Evolutionary conservation across 2,888 invertebrate species (phyloP), one percentile per base, ranked within the genome.

Genomic region (Liopterus haemorrhoidalis): DNA sequence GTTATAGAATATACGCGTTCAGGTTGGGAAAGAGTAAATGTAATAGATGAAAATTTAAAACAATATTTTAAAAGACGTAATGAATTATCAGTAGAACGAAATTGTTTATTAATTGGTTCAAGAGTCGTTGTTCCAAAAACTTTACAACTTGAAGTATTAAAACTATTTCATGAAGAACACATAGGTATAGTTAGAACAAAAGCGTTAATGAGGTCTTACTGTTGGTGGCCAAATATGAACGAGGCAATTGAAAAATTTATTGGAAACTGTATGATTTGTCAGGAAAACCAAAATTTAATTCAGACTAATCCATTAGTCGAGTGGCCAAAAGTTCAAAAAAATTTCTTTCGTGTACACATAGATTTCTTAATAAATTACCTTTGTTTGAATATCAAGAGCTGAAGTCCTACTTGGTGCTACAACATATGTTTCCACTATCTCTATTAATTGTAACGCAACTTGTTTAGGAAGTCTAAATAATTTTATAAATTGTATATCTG

Each of bases 221-320:
- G 47, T 31, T 56, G 54, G 54, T 53, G 54, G 52, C 51, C 52
- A 22, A 39, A 35, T 8, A 31, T 53, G 22, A 51, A 50, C 36
- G 22, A 49, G 14, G 47, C 40, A 12, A 36, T 55, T 15, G 53
- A 55, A 44, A 48, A 47, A 22, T 51, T 41, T 44, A 49, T 50
- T 18, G 24, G 32, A 8, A 36, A 18, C 4, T 54, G 54, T 45
- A 36, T 49, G 19, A 25, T 48, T 15, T 54, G 53, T 44, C 52
- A 54, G 35, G 12, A 37, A 35, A 38, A 31, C 11, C 52, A 53
- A 41, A 53, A 44, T 28, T 53, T 52, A 38, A 25, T 45, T 11
- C 48, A 50, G 37, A 11, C n/a, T 21, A 38, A 14, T n/a, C 46
- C 25, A 27, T 35, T 48, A 11, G n/a, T 46, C n/a, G 21, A 51